Conservation (phyloP, 2,113 vertebrate genomes). For the Falco punctatus region DNA sequence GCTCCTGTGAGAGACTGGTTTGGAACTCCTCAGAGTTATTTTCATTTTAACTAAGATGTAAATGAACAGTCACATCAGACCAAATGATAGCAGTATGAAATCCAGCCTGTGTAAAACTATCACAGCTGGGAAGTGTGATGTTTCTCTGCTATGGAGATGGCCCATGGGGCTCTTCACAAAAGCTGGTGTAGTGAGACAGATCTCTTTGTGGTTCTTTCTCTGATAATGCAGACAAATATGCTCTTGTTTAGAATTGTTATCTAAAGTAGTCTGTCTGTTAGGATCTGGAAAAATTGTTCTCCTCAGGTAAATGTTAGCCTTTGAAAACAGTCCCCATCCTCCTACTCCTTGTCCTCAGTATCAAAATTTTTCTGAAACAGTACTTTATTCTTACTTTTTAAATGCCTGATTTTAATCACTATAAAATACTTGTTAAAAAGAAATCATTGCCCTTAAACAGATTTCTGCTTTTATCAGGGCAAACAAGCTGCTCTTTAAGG, state of each 20-base stretch:
- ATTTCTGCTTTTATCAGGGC: neutral
- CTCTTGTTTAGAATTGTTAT: neutral
- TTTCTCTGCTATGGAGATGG: neutral
- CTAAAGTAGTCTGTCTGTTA: neutral
- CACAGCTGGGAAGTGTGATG: neutral
- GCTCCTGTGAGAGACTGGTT: neutral
- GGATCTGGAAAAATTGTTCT: neutral
- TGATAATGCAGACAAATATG: neutral
- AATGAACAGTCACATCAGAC: constrained; percentile 19
- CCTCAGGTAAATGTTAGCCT: neutral
- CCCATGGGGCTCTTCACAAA: neutral
- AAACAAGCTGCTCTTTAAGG: neutral
- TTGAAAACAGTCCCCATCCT: neutral
- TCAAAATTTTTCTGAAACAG: neutral
- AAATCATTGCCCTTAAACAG: neutral
- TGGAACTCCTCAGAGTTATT: constrained; percentile 9
- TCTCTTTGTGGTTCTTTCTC: neutral
- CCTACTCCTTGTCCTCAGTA: neutral
- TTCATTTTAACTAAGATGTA: constrained; percentile 23
- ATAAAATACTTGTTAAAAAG: neutral
- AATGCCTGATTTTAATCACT: neutral
- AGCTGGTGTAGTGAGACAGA: neutral
- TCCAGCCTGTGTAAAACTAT: neutral
- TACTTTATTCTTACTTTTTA: neutral
- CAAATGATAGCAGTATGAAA: neutral